phyloP scores from a whole-genome alignment of 1,140 invertebrate species.

The Drosophila bocki region DNA sequence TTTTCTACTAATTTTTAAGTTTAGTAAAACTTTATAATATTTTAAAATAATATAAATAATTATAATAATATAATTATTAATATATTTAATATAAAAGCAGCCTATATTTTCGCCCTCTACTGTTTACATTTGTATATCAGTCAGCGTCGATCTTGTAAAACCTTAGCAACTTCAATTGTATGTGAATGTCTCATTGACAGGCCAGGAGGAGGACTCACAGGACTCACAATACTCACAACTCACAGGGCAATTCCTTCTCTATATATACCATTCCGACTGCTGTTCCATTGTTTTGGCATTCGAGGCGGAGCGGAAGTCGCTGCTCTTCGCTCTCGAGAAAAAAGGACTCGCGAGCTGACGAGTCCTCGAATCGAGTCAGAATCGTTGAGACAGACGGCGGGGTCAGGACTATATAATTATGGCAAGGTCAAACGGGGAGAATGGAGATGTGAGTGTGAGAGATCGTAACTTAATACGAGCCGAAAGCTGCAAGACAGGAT shows the following conservation, averaged over 20 bases:
- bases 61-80: not conserved
- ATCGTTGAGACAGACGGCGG: constrained; percentile 37
- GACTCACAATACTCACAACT: constrained; percentile 30
- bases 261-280: constrained; percentile 34
- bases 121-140: constrained; percentile 51
- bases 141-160: constrained; percentile 72
- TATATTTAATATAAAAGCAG: not conserved
- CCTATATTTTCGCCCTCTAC: constrained; percentile 6
- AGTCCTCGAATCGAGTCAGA: constrained; percentile 43
- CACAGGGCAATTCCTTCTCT: not conserved
- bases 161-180: constrained; percentile 46
- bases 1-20: too few species aligned
- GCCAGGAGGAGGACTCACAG: constrained; percentile 37
- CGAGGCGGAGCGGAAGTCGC: constrained; percentile 60
- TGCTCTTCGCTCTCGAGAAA: constrained; percentile 42
- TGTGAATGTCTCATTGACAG: constrained; percentile 71
- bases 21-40: too few species aligned
- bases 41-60: not conserved
- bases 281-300: constrained; percentile 56
- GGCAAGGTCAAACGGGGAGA: constrained; percentile 66
- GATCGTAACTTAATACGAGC: constrained; percentile 70
- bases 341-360: constrained; percentile 24
- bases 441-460: constrained; percentile 35
- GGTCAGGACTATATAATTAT: constrained; percentile 75
- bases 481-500: constrained; percentile 66